Evolutionary conservation across 2,888 invertebrate genomes (phyloP), one percentile per base, ranked within the genome.

Genomic region (Megastigmus dorsalis): DNA sequence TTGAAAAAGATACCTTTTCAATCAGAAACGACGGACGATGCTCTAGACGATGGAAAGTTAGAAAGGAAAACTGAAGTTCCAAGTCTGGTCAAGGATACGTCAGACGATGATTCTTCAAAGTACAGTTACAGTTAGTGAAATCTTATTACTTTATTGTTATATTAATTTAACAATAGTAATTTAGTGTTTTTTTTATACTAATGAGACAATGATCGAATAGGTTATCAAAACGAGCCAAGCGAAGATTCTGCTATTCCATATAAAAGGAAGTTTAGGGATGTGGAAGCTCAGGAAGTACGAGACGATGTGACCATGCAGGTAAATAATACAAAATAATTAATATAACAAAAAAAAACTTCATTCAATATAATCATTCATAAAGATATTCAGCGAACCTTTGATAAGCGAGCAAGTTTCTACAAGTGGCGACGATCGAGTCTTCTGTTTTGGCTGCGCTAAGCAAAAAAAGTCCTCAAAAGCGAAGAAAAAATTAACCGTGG

Each of bases 241-340:
- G 65, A 76, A 69, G 20, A 62, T 15, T 75, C 80, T 15, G 2
- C 66, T n/a, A 45, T 69, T 3, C 74, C 75, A 20, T 50, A 69
- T 38, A 78, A 70, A 67, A 4, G 69, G 30, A 76, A 79, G 5
- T 82, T 82, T 62, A 84, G 75, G 79, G 87, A 87, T 45, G 54
- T 87, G 33, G 87, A 87, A 72, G 85, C 85, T 2, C 86, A 86
- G 57, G 82, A 76, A 70, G 70, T 81, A 15, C 78, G 83, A 26
- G 86, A 87, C 75, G 87, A 87, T 54, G 87, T 85, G 0, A 85
- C 86, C 3, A 85, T 85, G 55, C 86, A 86, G 78, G 86, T 86
- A 77, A 26, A 9, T 55, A 23, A 43, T 30, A 33, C 13, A 67
- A 48, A 30, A 23, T 9, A 18, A 15, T 48, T 26, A 7, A 23